Evolutionary conservation across 2,797 vertebrate genomes (phyloP).

Genomic region (Tenualosa ilisha): DNA sequence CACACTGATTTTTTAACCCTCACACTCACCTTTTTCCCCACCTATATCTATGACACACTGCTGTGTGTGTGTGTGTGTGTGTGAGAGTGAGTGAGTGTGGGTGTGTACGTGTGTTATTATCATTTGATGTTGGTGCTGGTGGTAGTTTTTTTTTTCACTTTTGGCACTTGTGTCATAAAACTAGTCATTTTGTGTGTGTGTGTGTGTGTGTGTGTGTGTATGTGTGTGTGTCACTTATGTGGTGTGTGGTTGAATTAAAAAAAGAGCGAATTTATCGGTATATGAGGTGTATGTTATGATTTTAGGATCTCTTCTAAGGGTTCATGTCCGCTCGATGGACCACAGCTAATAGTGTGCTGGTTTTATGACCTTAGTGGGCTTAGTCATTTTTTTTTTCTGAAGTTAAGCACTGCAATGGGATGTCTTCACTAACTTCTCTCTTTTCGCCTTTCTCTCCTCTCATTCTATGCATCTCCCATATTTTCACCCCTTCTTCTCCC

Average conservation of each 20-base stretch:
- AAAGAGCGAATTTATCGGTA: background rate
- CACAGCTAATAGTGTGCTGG: background rate
- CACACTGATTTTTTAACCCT: background rate
- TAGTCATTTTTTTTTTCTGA: background rate
- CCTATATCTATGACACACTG: background rate
- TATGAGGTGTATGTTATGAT: background rate
- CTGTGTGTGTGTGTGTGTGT: background rate
- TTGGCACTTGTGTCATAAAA: no score
- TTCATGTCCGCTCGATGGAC: background rate
- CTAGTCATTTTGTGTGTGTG: background rate
- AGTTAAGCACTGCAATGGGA: no score
- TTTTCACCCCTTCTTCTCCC: background rate
- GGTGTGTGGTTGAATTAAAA: background rate
- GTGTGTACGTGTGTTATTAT: background rate
- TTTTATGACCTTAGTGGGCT: background rate
- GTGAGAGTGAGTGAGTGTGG: background rate
- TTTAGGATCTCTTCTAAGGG: conserved; percentile 32
- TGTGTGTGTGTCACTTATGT: background rate
- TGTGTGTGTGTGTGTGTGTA: background rate
- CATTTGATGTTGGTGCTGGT: no score
- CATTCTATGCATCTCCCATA: conserved; percentile 4
- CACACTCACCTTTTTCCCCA: background rate
- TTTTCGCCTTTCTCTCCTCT: conserved; percentile 39
- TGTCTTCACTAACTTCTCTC: background rate
- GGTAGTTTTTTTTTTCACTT: no score